phyloP scores from a whole-genome alignment of 2,113 vertebrate species.

The Puntigrus tetrazona region DNA sequence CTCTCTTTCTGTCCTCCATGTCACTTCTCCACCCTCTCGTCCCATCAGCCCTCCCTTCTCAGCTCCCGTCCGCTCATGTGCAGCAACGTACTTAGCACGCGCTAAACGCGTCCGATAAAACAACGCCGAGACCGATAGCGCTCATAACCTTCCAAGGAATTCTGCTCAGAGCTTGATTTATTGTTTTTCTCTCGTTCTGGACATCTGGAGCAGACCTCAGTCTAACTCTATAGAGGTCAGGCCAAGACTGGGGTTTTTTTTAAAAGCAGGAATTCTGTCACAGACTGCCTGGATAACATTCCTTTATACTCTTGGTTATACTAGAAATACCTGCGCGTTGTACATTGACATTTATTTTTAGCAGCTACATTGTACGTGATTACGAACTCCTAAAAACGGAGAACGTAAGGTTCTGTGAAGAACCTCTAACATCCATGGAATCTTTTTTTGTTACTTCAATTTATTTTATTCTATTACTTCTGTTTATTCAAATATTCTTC shows the following conservation, averaged over 20 bases:
- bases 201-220: conserved; percentile 45
- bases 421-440: not conserved
- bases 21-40: conserved; percentile 53
- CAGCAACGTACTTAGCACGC: conserved; percentile 65
- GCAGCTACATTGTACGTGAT: not conserved
- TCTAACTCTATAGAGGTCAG: not conserved
- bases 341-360: conserved; percentile 17
- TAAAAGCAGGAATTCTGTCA: conserved; percentile 12
- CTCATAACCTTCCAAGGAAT: conserved; percentile 49
- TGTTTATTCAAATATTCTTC: not conserved
- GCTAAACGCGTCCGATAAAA: conserved; percentile 55
- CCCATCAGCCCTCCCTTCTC: conserved; percentile 8
- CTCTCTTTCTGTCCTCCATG: conserved; percentile 5
- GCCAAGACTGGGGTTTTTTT: conserved; percentile 3
- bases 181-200: conserved; percentile 48
- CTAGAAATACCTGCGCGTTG: conserved; percentile 19
- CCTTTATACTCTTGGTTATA: not conserved
- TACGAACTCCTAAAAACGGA: not conserved
- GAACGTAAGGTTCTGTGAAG: not conserved
- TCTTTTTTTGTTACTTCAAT: not conserved
- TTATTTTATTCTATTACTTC: no score
- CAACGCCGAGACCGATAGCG: conserved; percentile 53
- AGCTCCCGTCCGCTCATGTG: conserved; percentile 64
- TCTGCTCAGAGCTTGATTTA: conserved; percentile 44
- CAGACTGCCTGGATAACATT: conserved; percentile 7